These are phyloP conservation scores for Elgaria multicarinata DNA, from an alignment of 2,113 vertebrate genomes.

Conservation along the genomic window DNA sequence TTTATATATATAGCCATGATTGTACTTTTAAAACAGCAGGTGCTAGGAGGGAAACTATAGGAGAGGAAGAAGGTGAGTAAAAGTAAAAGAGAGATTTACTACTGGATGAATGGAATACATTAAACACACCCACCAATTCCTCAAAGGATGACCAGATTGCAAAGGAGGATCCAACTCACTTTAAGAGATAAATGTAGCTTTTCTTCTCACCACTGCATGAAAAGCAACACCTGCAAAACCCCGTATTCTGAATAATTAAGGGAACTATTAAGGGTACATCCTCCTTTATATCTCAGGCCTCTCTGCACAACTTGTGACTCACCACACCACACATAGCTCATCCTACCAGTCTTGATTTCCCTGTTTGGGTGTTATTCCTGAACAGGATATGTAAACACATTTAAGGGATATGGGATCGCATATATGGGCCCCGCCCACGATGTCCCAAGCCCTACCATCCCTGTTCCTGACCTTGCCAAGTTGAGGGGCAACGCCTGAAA, in stretches of 20 bases:
- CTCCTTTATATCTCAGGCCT: background rate
- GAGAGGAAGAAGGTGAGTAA: slow-evolving; percentile 25
- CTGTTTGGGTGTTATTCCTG: background rate
- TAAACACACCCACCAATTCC: background rate
- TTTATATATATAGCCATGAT: slow-evolving; percentile 42
- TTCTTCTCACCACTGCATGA: background rate
- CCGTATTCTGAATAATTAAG: background rate
- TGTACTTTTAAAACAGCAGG: slow-evolving; percentile 74
- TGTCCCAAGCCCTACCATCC: no score
- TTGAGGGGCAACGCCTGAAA: no score
- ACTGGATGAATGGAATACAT: background rate
- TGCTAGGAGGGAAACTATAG: slow-evolving; percentile 53
- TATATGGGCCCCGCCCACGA: no score
- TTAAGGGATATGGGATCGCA: no score
- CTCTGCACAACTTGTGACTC: background rate
- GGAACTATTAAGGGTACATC: background rate
- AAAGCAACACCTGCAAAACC: background rate
- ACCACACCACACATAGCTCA: background rate
- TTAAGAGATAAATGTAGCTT: background rate
- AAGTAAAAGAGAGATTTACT: slow-evolving; percentile 22
- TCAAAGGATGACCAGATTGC: background rate
- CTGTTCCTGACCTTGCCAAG: no score
- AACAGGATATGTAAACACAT: no score
- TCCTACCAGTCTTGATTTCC: background rate
- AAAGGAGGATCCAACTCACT: background rate